phyloP scores from a whole-genome alignment of 2,113 vertebrate species.

The Scopus umbretta region DNA sequence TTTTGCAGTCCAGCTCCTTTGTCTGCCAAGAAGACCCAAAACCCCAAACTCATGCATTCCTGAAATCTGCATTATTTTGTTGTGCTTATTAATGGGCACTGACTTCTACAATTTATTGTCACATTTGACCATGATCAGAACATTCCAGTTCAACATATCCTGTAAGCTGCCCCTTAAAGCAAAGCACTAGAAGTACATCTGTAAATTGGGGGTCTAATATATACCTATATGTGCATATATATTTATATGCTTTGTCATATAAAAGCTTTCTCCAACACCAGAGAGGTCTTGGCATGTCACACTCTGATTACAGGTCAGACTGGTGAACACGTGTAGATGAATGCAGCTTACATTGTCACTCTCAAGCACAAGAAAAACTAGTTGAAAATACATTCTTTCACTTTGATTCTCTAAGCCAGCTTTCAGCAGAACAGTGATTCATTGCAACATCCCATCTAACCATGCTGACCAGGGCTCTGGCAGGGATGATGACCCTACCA shows the following conservation, averaged over 20 bases:
- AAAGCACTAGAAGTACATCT: neutral
- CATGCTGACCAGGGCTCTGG: neutral
- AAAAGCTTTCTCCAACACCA: neutral
- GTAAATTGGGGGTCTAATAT: neutral
- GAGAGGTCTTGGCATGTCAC: neutral
- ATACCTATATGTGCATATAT: neutral
- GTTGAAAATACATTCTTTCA: neutral
- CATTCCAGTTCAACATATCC: neutral
- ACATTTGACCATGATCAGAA: neutral
- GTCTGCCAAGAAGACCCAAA: neutral
- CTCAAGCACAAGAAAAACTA: neutral
- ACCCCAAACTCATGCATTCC: accelerated
- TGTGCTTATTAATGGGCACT: neutral
- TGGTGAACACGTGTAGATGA: neutral
- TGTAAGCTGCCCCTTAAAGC: neutral
- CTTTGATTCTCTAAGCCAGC: neutral
- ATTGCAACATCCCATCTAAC: neutral
- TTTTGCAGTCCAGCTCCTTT: neutral
- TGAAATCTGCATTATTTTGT: neutral
- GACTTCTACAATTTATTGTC: neutral
- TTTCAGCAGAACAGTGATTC: neutral
- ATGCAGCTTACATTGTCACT: neutral
- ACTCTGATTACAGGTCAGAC: neutral
- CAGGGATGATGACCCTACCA: neutral
- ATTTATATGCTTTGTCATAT: neutral